Evolutionary conservation across 2,797 vertebrate genomes (phyloP).

Genomic region (Microhierax caerulescens): DNA sequence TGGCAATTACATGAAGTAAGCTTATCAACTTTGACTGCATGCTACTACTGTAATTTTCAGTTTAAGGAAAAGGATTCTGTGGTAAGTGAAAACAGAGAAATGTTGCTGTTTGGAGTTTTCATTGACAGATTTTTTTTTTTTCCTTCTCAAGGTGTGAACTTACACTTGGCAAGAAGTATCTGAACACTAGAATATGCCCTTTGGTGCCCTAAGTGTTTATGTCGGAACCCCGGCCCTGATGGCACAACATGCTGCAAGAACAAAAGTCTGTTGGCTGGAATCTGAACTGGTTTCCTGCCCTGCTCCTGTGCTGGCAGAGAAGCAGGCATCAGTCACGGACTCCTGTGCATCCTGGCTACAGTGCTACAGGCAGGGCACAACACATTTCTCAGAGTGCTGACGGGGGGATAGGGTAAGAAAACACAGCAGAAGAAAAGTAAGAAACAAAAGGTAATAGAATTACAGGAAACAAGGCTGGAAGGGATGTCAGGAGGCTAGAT

Average conservation of each 20-base stretch:
- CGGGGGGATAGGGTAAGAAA: not conserved
- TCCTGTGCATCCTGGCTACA: fast-evolving
- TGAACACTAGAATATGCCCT: not conserved
- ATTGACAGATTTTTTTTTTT: not conserved
- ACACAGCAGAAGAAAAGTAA: not conserved
- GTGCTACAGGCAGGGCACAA: not conserved
- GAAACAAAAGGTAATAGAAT: not conserved
- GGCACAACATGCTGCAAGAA: not conserved
- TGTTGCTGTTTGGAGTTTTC: not conserved
- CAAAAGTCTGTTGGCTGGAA: not conserved
- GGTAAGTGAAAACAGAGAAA: not conserved
- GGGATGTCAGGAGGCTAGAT: not conserved
- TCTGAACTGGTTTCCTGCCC: not conserved
- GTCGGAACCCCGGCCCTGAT: not conserved
- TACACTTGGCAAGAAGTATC: not conserved
- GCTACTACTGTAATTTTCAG: not conserved
- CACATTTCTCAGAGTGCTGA: not conserved
- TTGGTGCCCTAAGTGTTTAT: not conserved
- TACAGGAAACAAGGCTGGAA: not conserved
- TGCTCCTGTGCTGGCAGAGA: conserved; percentile 7
- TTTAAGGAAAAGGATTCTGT: not conserved
- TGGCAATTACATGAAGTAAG: not conserved
- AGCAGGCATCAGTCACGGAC: not conserved
- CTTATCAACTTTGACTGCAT: not conserved
- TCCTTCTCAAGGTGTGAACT: conserved; percentile 20